phyloP scores from a whole-genome alignment of 2,113 vertebrate genomes.

The Oenanthe oenanthe region DNA sequence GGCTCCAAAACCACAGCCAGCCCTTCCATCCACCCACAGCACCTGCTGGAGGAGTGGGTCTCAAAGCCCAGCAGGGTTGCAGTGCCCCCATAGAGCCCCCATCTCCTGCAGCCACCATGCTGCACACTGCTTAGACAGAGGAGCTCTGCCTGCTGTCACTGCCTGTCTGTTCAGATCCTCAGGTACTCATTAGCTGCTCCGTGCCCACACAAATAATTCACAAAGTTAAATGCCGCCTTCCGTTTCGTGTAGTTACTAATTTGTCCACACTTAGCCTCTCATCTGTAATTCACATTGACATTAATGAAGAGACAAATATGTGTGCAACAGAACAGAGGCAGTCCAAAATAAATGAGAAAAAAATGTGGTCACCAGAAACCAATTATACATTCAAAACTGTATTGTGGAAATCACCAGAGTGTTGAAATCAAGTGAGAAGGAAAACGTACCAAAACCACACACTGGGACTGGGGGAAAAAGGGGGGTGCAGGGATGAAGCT shows the following conservation, averaged over 20 bases:
- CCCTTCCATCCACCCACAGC: background rate
- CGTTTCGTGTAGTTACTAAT: slow-evolving; percentile 5
- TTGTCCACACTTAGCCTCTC: slow-evolving; percentile 39
- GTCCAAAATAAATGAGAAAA: slow-evolving; percentile 53
- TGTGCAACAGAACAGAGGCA: slow-evolving; percentile 29
- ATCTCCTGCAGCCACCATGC: background rate
- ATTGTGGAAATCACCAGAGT: background rate
- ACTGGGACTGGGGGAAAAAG: background rate
- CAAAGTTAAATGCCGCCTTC: slow-evolving; percentile 26
- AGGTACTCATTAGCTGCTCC: slow-evolving; percentile 33
- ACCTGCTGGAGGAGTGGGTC: background rate
- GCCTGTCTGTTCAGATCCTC: background rate
- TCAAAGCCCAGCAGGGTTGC: background rate
- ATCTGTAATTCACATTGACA: slow-evolving; percentile 50
- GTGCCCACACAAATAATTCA: slow-evolving; percentile 44
- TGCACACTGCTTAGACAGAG: rapidly evolving
- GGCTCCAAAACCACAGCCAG: background rate
- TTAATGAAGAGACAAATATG: slow-evolving; percentile 57
- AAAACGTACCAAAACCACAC: slow-evolving; percentile 16
- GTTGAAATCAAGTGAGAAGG: slow-evolving; percentile 25
- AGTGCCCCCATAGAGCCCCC: background rate
- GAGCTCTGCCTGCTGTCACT: background rate
- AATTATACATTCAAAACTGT: slow-evolving; percentile 34
- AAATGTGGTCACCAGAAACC: slow-evolving; percentile 50
- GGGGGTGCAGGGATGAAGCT: background rate